Base-by-base conservation (phyloP, 23 tunicate species). In the Trididemnum nubilum region DNA sequence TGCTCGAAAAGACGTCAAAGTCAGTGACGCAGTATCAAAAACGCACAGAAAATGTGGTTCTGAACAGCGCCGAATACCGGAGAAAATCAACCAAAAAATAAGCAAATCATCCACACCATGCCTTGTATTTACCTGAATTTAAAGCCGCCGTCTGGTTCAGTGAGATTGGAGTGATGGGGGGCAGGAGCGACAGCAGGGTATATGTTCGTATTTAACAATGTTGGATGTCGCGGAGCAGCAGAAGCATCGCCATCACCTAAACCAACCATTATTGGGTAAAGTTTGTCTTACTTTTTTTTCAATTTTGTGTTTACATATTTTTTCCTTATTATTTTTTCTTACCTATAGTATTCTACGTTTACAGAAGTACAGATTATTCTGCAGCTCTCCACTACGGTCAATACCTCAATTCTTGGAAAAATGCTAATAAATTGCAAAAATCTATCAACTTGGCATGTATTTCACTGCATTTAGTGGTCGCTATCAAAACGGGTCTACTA, bases 181-280 rank as follows among this genome's bases (percentile, higher is more conserved):
- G 81, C 70, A 31, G 95, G 95, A 71, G 93, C 38, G 1, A 93
- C 93, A 34, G 91, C 98, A 18, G 98, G 98, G 70, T 94, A 94
- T 21, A 94, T 94, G 65, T 94, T 94, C 24, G 90, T 72, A 75
- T 94, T 94, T 21, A 94, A 78, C 18, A 94, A 59, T 29, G 87
- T 84, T 5, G 98, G 98, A 28, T 94, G 98, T 18, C 98, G 88
- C 22, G 95, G 91, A 52, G 91, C 80, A 18, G 91, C 85, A 36
- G 67, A 78, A 12, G 80, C 81, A 70, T 94, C 98, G 12, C 98
- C 98, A 63, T 94, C 95, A 60, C 98, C 98, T 89, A 44, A 34
- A 80, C 3, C 18, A 49, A 76, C 4, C 27, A 21, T n/a, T n/a
- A n/a, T n/a, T n/a, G n/a, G n/a, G n/a, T n/a, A n/a, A n/a, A n/a